Conservation (phyloP, 2,888 invertebrate species). For the Oligia latruncula region DNA sequence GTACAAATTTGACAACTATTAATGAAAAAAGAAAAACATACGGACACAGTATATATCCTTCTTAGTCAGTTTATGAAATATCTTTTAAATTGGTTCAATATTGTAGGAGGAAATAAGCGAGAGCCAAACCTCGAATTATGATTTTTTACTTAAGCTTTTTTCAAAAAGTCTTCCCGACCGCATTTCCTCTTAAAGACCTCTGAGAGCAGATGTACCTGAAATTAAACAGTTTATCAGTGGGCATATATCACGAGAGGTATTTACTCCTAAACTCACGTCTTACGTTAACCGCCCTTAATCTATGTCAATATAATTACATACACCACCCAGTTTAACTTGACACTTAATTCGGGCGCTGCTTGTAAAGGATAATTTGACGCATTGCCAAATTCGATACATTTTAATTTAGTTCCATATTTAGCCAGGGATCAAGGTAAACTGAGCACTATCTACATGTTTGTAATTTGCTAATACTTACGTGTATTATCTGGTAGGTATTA, state of each 20-base stretch:
- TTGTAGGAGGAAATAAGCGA: too few relatives aligned
- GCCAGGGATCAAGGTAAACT: conserved; percentile 16
- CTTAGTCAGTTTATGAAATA: too few relatives aligned
- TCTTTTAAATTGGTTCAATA: too few relatives aligned
- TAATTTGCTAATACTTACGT: conserved; percentile 21
- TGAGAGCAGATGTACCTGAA: conserved; percentile 19
- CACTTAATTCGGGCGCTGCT: conserved; percentile 4
- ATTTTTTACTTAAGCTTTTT: too few relatives aligned
- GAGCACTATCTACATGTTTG: conserved; percentile 12
- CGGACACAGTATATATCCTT: too few relatives aligned
- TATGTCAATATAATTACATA: conserved; percentile 1
- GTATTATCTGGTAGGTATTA: conserved; percentile 16
- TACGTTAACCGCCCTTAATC: conserved; percentile 35
- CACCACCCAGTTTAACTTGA: conserved; percentile 15
- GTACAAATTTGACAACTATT: too few relatives aligned
- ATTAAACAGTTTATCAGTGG: conserved; percentile 31
- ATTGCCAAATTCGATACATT: not conserved
- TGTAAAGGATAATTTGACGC: not conserved
- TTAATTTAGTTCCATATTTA: conserved; percentile 17
- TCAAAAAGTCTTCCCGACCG: too few relatives aligned
- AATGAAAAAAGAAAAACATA: too few relatives aligned
- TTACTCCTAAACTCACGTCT: conserved; percentile 39
- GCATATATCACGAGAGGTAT: conserved; percentile 22
- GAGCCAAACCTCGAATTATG: too few relatives aligned
- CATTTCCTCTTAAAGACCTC: not conserved